A percentile compares a stretch with the other conserved stretches of the same genome.
phyloP scores from a whole-genome alignment of 2,797 vertebrate genomes.

The Monodelphis domestica region DNA sequence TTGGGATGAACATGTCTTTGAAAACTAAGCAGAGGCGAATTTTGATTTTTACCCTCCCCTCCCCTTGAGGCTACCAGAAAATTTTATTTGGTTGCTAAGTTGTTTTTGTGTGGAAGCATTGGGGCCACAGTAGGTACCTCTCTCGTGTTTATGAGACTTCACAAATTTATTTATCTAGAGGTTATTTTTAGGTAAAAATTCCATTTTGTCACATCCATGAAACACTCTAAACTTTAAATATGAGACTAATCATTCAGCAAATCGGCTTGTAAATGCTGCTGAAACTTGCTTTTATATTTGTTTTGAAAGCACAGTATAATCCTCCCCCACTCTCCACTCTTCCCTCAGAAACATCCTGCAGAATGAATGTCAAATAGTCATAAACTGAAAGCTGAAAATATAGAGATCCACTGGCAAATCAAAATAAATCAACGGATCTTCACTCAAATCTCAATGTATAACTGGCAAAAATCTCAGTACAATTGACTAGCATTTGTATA shows the following conservation, averaged over 20 bases:
- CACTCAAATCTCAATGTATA: background rate
- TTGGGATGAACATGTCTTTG: conserved; percentile 50
- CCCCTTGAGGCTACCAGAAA: conserved; percentile 57
- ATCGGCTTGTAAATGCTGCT: conserved; percentile 42
- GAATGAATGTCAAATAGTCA: conserved; percentile 44
- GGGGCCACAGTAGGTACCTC: conserved; percentile 69
- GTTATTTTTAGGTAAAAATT: conserved; percentile 49
- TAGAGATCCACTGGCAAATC: conserved; percentile 14
- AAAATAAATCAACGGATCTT: background rate
- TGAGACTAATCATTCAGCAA: conserved; percentile 52
- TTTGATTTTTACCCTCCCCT: conserved; percentile 43
- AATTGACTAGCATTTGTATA: background rate
- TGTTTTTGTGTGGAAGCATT: conserved; percentile 72
- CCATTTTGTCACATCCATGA: conserved; percentile 27
- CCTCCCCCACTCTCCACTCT: conserved; percentile 7
- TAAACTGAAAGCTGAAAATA: conserved; percentile 11
- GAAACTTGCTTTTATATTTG: conserved; percentile 56
- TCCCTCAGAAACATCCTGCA: conserved; percentile 14
- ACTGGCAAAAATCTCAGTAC: background rate
- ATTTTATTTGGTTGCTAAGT: conserved; percentile 63
- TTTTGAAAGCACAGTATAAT: conserved; percentile 62
- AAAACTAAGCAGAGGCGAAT: conserved; percentile 8
- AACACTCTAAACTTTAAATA: conserved; percentile 41
- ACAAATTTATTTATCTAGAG: conserved; percentile 59
- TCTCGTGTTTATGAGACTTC: conserved; percentile 62